Percentiles rank a stretch among this genome's conserved stretches.
Conservation (phyloP, 2,797 vertebrate species). For the Falco biarmicus region DNA sequence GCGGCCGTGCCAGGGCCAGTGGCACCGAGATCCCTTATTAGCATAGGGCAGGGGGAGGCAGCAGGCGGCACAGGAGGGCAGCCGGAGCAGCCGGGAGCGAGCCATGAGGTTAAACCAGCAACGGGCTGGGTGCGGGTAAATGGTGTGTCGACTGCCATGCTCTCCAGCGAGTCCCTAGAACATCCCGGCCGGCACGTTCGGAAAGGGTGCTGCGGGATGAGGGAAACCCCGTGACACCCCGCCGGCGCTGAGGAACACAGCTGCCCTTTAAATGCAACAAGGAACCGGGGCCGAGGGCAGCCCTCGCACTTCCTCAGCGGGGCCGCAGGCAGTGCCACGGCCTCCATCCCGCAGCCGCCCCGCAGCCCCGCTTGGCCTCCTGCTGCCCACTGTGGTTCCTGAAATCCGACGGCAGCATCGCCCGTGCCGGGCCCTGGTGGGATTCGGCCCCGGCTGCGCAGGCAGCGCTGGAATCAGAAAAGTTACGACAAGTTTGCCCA, state of each 20-base stretch:
- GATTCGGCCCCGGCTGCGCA: background rate
- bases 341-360: background rate
- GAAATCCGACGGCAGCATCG: background rate
- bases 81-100: accelerated
- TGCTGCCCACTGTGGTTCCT: background rate
- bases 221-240: background rate
- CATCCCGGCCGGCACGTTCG: accelerated
- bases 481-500: background rate
- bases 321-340: background rate
- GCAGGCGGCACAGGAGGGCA: background rate
- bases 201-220: background rate
- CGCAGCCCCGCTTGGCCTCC: background rate
- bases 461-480: background rate
- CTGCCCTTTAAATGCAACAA: background rate
- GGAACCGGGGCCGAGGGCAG: background rate
- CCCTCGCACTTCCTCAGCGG: background rate
- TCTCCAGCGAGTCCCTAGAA: background rate
- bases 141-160: accelerated
- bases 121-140: background rate
- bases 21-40: background rate
- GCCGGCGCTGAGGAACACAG: accelerated
- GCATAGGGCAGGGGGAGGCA: background rate
- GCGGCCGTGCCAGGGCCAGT: background rate
- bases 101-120: background rate
- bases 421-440: background rate